These are phyloP conservation scores for Hypothenemus hampei DNA, from an alignment of 1,140 invertebrate species.

Conservation along the genomic window DNA sequence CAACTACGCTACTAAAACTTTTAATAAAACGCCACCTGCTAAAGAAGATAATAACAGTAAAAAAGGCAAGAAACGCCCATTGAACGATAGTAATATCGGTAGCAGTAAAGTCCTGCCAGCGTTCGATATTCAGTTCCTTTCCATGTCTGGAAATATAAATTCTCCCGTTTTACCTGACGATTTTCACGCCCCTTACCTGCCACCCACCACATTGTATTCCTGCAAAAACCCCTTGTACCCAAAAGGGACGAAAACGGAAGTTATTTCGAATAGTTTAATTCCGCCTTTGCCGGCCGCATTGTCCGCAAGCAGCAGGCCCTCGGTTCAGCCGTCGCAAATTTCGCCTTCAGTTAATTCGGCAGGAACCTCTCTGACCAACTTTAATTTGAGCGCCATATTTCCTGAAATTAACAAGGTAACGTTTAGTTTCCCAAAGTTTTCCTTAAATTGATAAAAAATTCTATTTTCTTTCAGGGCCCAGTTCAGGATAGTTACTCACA, in stretches of 20 bases:
- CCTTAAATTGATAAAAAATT: not conserved
- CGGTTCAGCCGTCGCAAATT: conserved; percentile 39
- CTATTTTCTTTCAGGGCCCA: conserved; percentile 12
- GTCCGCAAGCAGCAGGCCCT: conserved; percentile 26
- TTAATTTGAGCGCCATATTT: conserved; percentile 64
- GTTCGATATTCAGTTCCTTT: conserved; percentile 43
- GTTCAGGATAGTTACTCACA: conserved; percentile 8
- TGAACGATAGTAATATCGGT: conserved; percentile 30
- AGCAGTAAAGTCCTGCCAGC: conserved; percentile 33
- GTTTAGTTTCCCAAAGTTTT: not conserved
- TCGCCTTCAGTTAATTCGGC: conserved; percentile 37
- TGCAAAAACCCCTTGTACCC: conserved; percentile 43
- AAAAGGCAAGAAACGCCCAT: conserved; percentile 29
- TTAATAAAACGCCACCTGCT: conserved; percentile 1
- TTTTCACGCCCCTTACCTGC: conserved; percentile 41
- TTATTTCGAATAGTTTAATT: conserved; percentile 29
- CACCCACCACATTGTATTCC: conserved; percentile 38
- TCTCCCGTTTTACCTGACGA: conserved; percentile 45
- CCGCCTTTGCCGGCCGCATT: conserved; percentile 31
- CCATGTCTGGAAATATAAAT: conserved; percentile 41
- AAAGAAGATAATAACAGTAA: conserved; percentile 28
- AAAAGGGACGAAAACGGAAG: conserved; percentile 30
- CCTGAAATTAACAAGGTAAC: conserved; percentile 64
- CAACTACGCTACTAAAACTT: conserved; percentile 14
- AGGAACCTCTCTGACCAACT: conserved; percentile 59